phyloP scores from a whole-genome alignment of 2,888 invertebrate genomes.

The Dynastes tityus region DNA sequence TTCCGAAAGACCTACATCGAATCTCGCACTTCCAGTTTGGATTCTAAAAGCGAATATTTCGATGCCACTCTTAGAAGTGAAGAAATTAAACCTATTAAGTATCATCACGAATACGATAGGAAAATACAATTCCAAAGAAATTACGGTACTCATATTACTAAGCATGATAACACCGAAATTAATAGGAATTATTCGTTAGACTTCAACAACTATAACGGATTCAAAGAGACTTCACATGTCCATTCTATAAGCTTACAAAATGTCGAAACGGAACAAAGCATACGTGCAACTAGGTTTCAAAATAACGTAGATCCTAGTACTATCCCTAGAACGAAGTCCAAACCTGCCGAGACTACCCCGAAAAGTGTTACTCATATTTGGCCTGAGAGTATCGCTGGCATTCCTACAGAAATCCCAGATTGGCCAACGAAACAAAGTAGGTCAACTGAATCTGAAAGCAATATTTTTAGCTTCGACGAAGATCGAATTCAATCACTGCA shows the following conservation, averaged over 20 bases:
- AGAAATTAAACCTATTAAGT: constrained; percentile 57
- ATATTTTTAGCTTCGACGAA: constrained; percentile 84
- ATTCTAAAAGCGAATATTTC: constrained; percentile 78
- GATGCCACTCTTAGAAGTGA: constrained; percentile 70
- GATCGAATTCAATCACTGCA: constrained; percentile 83
- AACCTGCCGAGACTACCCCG: constrained; percentile 52
- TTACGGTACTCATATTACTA: constrained; percentile 67
- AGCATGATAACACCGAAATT: constrained; percentile 53
- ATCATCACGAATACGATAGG: constrained; percentile 66
- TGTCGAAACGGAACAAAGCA: constrained; percentile 79
- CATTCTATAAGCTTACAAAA: constrained; percentile 81
- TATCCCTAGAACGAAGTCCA: constrained; percentile 67
- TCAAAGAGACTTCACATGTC: constrained; percentile 75
- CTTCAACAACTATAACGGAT: constrained; percentile 56
- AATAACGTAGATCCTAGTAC: constrained; percentile 72
- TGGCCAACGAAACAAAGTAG: constrained; percentile 61
- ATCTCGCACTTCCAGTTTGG: constrained; percentile 80
- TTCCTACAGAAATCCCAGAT: constrained; percentile 70
- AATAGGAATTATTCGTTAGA: constrained; percentile 54
- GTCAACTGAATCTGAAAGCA: constrained; percentile 80
- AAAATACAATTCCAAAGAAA: constrained; percentile 69
- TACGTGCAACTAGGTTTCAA: constrained; percentile 72
- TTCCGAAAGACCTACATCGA: constrained; percentile 69
- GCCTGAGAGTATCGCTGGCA: constrained; percentile 73
- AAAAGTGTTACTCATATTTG: constrained; percentile 71